A percentile compares a stretch with the other conserved stretches of the same genome.
Conservation (phyloP, 2,888 invertebrate species). For the Clunio marinus region DNA sequence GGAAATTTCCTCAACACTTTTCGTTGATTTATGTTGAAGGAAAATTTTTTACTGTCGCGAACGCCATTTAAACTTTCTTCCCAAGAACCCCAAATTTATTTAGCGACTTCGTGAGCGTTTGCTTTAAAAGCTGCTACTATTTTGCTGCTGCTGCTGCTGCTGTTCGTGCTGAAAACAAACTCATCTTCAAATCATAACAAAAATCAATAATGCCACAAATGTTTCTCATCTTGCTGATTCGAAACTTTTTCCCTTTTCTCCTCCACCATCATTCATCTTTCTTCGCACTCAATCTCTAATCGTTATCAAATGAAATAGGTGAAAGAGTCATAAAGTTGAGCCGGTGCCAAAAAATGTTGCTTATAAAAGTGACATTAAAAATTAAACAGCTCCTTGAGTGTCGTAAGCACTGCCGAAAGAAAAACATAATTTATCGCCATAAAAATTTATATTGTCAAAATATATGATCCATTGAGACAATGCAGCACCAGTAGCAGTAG, state of each 20-base stretch:
- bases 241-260: neutral
- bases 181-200: no score
- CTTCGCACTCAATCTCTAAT: slow-evolving; percentile 13
- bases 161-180: no score
- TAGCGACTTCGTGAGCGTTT: no score
- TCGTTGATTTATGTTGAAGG: slow-evolving; percentile 5
- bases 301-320: slow-evolving; percentile 31
- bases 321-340: slow-evolving; percentile 28
- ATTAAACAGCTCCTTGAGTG: slow-evolving; percentile 29
- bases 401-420: slow-evolving; percentile 4
- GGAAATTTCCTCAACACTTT: slow-evolving; percentile 21
- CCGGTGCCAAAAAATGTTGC: slow-evolving; percentile 13
- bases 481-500: neutral
- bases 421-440: slow-evolving; percentile 34
- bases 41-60: neutral
- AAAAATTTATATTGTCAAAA: slow-evolving; percentile 35
- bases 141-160: no score
- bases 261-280: no score
- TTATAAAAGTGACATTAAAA: slow-evolving; percentile 31
- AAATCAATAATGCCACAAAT: no score
- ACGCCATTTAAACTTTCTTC: neutral
- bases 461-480: slow-evolving; percentile 35
- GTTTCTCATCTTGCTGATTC: no score
- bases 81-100: no score
- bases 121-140: no score